Conservation (phyloP, 2,113 vertebrate genomes). For the Carassius auratus region DNA sequence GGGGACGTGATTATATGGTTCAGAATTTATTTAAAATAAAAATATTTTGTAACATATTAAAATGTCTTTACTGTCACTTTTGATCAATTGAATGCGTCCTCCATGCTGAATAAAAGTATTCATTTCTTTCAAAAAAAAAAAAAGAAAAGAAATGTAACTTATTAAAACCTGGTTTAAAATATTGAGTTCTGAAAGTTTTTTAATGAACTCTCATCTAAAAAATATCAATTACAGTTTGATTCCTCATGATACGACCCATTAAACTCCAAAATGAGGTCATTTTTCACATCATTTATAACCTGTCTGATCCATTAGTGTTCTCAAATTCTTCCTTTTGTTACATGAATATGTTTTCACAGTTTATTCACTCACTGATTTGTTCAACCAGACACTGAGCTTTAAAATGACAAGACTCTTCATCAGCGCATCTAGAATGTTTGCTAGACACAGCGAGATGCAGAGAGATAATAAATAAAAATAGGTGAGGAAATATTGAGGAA, state of each 20-base stretch:
- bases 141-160: no score
- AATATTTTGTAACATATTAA: no score
- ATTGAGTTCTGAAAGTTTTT: not conserved
- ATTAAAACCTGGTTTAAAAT: no score
- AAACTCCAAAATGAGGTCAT: not conserved
- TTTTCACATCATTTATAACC: not conserved
- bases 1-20: no score
- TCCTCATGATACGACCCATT: not conserved
- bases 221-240: not conserved
- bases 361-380: not conserved
- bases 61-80: no score
- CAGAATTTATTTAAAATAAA: no score
- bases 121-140: no score
- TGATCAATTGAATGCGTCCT: no score
- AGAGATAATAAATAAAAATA: not conserved
- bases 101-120: no score
- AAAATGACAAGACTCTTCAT: not conserved
- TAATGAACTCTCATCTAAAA: not conserved
- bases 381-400: not conserved
- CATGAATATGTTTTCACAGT: not conserved
- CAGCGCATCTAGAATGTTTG: not conserved
- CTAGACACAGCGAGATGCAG: not conserved
- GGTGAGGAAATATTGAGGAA: conserved; percentile 8
- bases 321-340: not conserved
- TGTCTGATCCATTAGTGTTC: not conserved